Evolutionary conservation across 2,888 invertebrate species (phyloP).

Genomic region (Morpho achilles): DNA sequence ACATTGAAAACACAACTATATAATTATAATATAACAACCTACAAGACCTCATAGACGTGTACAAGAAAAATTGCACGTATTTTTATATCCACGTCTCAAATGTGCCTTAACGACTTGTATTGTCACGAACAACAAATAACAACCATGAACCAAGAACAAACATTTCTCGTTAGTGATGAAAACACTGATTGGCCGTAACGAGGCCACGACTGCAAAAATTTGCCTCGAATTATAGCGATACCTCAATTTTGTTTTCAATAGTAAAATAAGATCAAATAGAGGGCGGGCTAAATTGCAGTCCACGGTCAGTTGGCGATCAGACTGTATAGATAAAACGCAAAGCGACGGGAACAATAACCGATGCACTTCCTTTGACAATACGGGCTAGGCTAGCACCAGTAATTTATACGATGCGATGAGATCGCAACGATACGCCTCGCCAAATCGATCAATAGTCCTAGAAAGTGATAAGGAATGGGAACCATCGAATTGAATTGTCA

Average conservation of each 20-base stretch:
- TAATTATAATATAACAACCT: too few species aligned
- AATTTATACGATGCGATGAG: conserved; percentile 59
- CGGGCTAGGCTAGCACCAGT: conserved; percentile 35
- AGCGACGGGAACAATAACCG: conserved; percentile 71
- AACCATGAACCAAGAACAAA: conserved; percentile 10
- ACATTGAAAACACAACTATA: too few species aligned
- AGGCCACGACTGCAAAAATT: conserved; percentile 25
- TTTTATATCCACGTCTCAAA: background rate
- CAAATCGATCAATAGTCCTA: conserved; percentile 69
- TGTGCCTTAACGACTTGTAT: background rate
- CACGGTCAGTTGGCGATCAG: conserved; percentile 49
- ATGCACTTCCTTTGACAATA: conserved; percentile 74
- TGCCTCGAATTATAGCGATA: conserved; percentile 31
- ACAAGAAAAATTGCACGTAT: background rate
- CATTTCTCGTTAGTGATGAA: conserved; percentile 15
- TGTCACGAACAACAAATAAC: conserved; percentile 10
- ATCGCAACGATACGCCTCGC: conserved; percentile 59
- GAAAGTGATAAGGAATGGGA: conserved; percentile 60
- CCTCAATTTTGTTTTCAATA: conserved; percentile 49
- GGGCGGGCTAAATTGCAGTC: conserved; percentile 62
- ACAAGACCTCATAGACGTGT: background rate
- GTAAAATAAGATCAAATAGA: conserved; percentile 46
- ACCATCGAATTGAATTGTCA: conserved; percentile 68
- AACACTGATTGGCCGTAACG: conserved; percentile 21
- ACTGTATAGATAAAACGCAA: conserved; percentile 56